Evolutionary conservation across 2,888 invertebrate genomes (phyloP), one percentile per base, ranked within the genome.

Genomic region (Andrena hattorfiana): DNA sequence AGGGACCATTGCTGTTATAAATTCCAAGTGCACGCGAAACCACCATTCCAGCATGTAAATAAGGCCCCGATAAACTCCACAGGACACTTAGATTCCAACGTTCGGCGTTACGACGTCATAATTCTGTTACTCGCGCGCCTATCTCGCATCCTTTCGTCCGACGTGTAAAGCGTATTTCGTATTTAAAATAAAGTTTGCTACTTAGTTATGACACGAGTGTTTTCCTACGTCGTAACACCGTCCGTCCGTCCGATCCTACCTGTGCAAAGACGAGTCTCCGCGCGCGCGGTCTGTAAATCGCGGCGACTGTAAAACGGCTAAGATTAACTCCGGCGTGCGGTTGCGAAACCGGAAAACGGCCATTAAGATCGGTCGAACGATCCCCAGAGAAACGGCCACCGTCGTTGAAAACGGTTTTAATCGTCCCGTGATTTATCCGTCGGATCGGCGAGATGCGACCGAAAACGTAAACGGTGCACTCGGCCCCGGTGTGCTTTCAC

Each of bases 351-450:
- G 89, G 87, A 89, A 89, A 79, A 71, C 80, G 77, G 68, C 77
- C 68, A 81, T 87, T 84, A 89, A 89, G 85, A 87, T 88, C 80
- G 79, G 63, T 16, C 72, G 81, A 83, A 83, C 81, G 85, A 86
- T 85, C 80, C 83, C 56, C 85, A 20, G 56, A 85, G 87, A 85
- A 89, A 84, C 85, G 81, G 69, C 77, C 79, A 77, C 72, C 66
- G 75, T 54, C 76, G 78, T 73, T 74, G 81, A 82, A 85, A 87
- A 85, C 80, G 81, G 83, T 86, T 56, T 69, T 88, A 87, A 91
- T 91, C 88, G 84, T 85, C 42, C 84, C 79, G 82, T 88, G 89
- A 91, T 90, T 90, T 89, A 91, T 86, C 74, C 77, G 66, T 26
- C 3, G 23, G 26, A 48, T 35, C 67, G 60, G 60, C 62, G 67